Base-by-base conservation (phyloP, 2,797 vertebrate genomes). In the Sebastes minor region DNA sequence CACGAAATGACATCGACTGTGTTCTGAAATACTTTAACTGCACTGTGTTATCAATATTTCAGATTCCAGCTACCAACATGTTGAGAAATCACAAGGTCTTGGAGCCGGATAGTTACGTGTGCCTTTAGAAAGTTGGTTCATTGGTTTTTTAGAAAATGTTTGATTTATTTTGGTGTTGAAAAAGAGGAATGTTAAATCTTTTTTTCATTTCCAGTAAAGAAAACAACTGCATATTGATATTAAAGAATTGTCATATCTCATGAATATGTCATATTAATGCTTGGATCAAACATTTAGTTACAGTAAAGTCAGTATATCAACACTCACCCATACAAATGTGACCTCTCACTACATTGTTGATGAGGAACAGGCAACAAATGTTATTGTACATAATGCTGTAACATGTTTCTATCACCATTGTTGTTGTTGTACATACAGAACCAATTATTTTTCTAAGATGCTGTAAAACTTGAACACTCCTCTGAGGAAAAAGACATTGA, bases 401-500 rank as follows among this genome's bases (percentile, higher is more conserved):
- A 84, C 67, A 46, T 81, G 70, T 91, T 91, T 87, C 65, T 89
- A 81, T 73, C 83, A 73, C 75, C 68, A 11, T 76, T 79, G 61
- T 80, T 83, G 86, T 93, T 86, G 74, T 91, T 95, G 91, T 95
- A 96, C 81, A 95, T 93, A 94, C 86, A 92, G 94, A 95, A 94
- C 76, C 60, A 87, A 88, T 93, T 96, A 95, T 96, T 95, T 96
- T 96, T 96, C 83, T 96, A 96, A 93, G 80, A 93, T 74, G 83
- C 89, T 91, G 83, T 92, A 72, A 93, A 91, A 93, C 91, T 88
- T 91, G 83, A 94, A 94, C 86, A 87, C 79, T 89, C 78, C 66
- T 87, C 75, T 66, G 78, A 72, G 78, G 59, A 71, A 60, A 76
- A 77, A 72, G 71, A 86, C 61, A 46, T 64, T 55, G 83, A 86